Percentiles rank a stretch among this genome's conserved stretches.
Evolutionary conservation across 1,140 invertebrate species (phyloP).

Genomic region (Caerostris darwini): DNA sequence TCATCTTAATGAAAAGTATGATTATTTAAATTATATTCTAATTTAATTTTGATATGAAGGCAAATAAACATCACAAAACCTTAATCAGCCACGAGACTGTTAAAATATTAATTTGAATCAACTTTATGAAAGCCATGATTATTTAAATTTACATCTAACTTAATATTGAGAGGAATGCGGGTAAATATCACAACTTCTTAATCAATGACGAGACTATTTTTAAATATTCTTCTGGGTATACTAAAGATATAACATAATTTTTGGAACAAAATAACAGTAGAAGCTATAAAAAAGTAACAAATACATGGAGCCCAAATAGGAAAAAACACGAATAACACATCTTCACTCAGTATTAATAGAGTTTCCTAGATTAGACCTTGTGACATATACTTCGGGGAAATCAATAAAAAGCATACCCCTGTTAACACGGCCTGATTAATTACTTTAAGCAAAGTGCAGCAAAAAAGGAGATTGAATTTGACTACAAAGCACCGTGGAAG

Average conservation of each 20-base stretch:
- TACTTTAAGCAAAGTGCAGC: not conserved
- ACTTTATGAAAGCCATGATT: too few relatives aligned
- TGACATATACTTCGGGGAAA: not conserved
- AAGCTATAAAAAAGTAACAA: not conserved
- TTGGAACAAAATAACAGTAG: not conserved
- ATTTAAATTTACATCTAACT: too few relatives aligned
- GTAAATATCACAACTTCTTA: too few relatives aligned
- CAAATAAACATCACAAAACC: too few relatives aligned
- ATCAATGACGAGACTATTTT: too few relatives aligned
- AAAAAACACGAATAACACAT: not conserved
- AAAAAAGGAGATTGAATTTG: conserved; percentile 3
- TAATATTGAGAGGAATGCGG: too few relatives aligned
- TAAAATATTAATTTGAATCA: too few relatives aligned
- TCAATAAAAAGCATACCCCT: not conserved
- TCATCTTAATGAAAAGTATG: too few relatives aligned
- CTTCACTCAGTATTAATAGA: not conserved
- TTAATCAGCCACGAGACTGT: too few relatives aligned
- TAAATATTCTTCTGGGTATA: not conserved
- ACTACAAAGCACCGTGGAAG: not conserved
- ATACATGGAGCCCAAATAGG: not conserved
- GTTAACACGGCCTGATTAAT: conserved; percentile 35
- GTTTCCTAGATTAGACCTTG: not conserved
- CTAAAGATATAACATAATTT: too few relatives aligned
- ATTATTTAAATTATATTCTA: too few relatives aligned
- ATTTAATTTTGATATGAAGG: too few relatives aligned